A percentile compares a stretch with the other conserved stretches of the same genome.
Conservation (phyloP, 2,888 invertebrate genomes). For the Notodonta dromedarius region DNA sequence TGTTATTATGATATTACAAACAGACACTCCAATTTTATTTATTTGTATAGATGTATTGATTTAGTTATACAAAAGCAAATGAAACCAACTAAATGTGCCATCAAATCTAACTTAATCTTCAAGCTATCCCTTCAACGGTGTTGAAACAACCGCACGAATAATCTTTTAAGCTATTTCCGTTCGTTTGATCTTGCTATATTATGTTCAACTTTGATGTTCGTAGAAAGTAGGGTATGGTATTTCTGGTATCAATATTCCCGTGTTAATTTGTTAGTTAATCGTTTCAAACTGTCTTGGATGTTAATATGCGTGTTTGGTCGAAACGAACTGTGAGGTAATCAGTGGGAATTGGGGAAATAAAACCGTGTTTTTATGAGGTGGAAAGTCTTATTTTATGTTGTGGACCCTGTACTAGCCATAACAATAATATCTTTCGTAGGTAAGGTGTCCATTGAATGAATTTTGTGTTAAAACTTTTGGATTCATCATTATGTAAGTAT, state of each 20-base stretch:
- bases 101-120: not conserved
- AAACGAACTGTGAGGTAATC: not conserved
- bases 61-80: too few species aligned
- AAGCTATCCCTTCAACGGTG: not conserved
- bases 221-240: constrained; percentile 2
- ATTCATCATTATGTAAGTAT: too few species aligned
- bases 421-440: too few species aligned
- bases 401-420: not conserved
- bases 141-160: not conserved
- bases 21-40: too few species aligned
- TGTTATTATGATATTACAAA: too few species aligned
- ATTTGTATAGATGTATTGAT: too few species aligned
- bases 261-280: constrained; percentile 7
- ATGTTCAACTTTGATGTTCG: constrained; percentile 4
- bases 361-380: not conserved
- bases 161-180: not conserved
- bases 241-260: not conserved
- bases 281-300: not conserved
- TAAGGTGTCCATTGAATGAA: too few species aligned
- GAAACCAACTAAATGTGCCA: too few species aligned
- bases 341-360: not conserved
- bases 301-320: not conserved
- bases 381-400: not conserved
- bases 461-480: too few species aligned
- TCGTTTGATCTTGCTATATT: constrained; percentile 7